These are phyloP conservation scores for Pilophorus perplexus DNA, from an alignment of 2,888 invertebrate species.

Conservation along the genomic window DNA sequence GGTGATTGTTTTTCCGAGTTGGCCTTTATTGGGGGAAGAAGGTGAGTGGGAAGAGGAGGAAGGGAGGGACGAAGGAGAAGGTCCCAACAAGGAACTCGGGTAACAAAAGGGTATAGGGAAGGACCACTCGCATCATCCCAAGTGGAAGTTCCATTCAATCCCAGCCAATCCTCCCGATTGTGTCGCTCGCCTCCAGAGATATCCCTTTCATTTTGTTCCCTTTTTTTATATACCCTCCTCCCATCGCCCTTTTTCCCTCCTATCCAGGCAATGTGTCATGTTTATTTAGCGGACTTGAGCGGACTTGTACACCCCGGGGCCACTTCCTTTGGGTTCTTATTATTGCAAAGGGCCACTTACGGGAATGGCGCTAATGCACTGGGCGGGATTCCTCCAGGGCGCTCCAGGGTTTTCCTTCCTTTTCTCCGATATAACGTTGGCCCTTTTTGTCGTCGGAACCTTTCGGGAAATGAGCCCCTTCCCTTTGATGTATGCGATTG, in stretches of 20 bases:
- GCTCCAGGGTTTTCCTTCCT: no score
- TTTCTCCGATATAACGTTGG: no score
- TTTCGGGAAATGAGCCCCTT: no score
- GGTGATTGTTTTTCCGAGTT: slow-evolving; percentile 27
- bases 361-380: slow-evolving; percentile 26
- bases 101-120: slow-evolving; percentile 1
- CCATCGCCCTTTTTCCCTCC: not conserved
- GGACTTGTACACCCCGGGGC: not conserved
- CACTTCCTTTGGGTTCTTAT: not conserved
- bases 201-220: slow-evolving; percentile 32
- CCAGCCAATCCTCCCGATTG: slow-evolving; percentile 37
- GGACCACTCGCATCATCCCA: slow-evolving; percentile 26
- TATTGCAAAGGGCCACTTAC: slow-evolving; percentile 18
- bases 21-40: slow-evolving; percentile 12
- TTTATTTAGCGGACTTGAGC: slow-evolving; percentile 34
- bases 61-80: not conserved
- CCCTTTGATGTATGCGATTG: no score
- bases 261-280: slow-evolving; percentile 32
- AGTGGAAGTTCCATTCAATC: slow-evolving; percentile 41
- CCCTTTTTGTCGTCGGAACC: no score
- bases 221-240: not conserved
- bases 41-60: slow-evolving; percentile 1
- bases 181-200: slow-evolving; percentile 24
- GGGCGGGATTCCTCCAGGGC: no score
- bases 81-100: no score